Conservation (phyloP, 2,113 vertebrate species). For the Leuciscus idus region DNA sequence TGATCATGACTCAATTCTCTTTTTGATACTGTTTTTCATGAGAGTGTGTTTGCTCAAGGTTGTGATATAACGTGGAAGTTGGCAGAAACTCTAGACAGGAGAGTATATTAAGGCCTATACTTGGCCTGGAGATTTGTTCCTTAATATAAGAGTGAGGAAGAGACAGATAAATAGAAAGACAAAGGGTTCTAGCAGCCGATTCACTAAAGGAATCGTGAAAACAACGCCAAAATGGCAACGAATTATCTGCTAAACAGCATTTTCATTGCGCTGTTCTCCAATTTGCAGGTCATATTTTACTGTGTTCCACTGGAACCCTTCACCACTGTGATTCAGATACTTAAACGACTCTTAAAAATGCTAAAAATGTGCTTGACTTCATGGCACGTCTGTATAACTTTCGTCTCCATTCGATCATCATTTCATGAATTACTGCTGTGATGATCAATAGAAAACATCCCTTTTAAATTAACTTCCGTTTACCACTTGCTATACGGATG, state of each 20-base stretch:
- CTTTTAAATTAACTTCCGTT: neutral
- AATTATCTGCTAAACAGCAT: neutral
- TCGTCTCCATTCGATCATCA: neutral
- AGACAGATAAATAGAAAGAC: neutral
- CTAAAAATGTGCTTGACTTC: neutral
- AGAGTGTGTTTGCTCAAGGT: neutral
- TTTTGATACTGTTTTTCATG: neutral
- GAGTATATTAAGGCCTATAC: neutral
- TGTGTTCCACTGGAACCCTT: neutral
- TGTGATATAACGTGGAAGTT: conserved; percentile 9
- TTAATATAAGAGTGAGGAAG: neutral
- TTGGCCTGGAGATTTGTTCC: neutral
- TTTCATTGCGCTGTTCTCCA: neutral
- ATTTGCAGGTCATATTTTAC: neutral
- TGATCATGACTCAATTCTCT: neutral
- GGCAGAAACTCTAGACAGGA: conserved; percentile 12
- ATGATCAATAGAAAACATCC: neutral
- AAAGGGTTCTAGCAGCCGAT: neutral
- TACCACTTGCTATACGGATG: neutral
- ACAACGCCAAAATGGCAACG: neutral
- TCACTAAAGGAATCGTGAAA: neutral
- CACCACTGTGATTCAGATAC: neutral
- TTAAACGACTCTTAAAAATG: neutral
- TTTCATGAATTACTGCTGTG: neutral
- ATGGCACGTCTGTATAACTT: no score